phyloP scores from a whole-genome alignment of 2,113 vertebrate genomes.

The Nestor notabilis region DNA sequence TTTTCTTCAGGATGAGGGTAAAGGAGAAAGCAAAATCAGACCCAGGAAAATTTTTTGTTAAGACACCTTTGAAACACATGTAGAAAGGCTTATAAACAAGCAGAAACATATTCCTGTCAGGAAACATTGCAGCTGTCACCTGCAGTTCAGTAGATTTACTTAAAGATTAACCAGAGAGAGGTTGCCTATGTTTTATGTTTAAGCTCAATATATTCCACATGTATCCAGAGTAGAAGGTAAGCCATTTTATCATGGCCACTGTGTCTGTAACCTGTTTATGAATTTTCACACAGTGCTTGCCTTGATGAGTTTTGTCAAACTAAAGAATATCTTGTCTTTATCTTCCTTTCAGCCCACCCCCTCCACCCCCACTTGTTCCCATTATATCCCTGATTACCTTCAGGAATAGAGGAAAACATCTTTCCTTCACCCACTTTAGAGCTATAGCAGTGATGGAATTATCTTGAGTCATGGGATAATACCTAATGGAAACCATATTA shows the following conservation, averaged over 20 bases:
- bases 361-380: not conserved
- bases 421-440: not conserved
- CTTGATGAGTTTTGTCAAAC: not conserved
- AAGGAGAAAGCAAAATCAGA: not conserved
- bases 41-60: not conserved
- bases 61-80: not conserved
- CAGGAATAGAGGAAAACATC: not conserved
- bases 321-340: not conserved
- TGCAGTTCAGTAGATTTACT: not conserved
- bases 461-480: not conserved
- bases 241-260: not conserved
- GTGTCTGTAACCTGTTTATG: not conserved
- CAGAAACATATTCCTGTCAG: not conserved
- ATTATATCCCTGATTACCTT: not conserved
- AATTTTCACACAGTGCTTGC: not conserved
- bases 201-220: not conserved
- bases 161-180: not conserved
- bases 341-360: not conserved
- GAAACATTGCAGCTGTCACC: not conserved
- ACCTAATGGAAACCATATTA: not conserved
- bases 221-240: not conserved
- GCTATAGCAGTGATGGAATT: not conserved
- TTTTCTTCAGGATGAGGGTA: not conserved
- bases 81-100: not conserved
- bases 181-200: not conserved